Evolutionary conservation across 2,888 invertebrate genomes (phyloP), one percentile per base, ranked within the genome.

Genomic region (Pemphredon lugubris): DNA sequence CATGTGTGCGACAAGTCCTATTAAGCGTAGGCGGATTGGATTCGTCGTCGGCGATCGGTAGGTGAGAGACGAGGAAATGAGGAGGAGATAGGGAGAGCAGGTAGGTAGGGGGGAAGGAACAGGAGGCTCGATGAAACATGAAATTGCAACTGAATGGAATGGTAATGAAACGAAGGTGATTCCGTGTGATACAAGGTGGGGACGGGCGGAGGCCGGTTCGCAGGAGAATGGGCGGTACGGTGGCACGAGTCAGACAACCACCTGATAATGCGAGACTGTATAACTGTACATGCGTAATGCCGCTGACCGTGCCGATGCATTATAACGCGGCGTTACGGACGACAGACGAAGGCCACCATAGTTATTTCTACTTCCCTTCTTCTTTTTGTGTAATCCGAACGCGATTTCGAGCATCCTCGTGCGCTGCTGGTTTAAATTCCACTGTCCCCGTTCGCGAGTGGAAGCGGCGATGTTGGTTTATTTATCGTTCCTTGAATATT

Each of bases 81-180:
- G 11, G 11, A 14, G 13, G 40, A n/a, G 7, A 16, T 9, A 6
- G 4, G 18, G 6, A n/a, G 42, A 14, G 23, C 13, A 18, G 9
- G n/a, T 13, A 6, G 50, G 42, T 44, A 20, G 34, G 53, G 54
- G 39, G 45, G 34, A n/a, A 60, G n/a, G n/a, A n/a, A n/a, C n/a
- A n/a, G n/a, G n/a, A n/a, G n/a, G n/a, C n/a, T n/a, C 63, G 75
- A 77, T 81, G 78, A 77, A 80, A 79, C 81, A 79, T 79, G 80
- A 75, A 80, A 81, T 81, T 72, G 82, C 76, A 45, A 69, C 58
- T 79, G 82, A 81, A 81, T 81, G 71, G 77, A 75, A 77, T 71
- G 72, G 75, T 82, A 82, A 81, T 82, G 77, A 75, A 80, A 80
- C 75, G 73, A 50, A 73, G 73, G 80, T 72, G 80, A 80, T 82